A percentile compares a stretch with the other conserved stretches of the same genome.
Evolutionary conservation across 2,888 invertebrate genomes (phyloP).

Genomic region (Coelinius sp.): DNA sequence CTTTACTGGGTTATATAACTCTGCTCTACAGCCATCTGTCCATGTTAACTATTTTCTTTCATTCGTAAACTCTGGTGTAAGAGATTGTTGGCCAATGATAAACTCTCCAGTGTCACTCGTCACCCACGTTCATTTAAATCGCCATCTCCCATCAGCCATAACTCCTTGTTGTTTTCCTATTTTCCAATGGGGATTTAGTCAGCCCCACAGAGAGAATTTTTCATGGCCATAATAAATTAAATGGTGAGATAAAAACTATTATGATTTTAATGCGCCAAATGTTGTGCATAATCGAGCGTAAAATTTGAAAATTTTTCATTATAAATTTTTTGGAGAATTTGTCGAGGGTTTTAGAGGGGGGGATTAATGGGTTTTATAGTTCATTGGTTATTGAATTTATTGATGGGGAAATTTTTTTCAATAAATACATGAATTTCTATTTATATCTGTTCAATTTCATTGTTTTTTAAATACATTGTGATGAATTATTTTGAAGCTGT

Average conservation of each 20-base stretch:
- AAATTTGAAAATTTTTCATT: conserved; percentile 69
- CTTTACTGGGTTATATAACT: conserved; percentile 6
- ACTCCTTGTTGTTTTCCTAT: neutral
- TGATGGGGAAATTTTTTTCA: neutral
- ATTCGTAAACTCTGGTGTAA: conserved; percentile 4
- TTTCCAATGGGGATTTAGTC: neutral
- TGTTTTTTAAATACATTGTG: neutral
- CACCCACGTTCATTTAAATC: conserved; percentile 23
- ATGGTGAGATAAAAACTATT: conserved; percentile 53
- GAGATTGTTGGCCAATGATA: conserved; percentile 34
- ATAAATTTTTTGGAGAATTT: conserved; percentile 31
- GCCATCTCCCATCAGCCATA: conserved; percentile 4
- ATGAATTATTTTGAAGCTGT: neutral
- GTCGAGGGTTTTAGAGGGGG: neutral
- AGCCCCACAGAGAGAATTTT: conserved; percentile 24
- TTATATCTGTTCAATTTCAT: no score
- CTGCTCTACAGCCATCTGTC: conserved; percentile 59
- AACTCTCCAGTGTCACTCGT: conserved; percentile 33
- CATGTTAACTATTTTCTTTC: conserved; percentile 48
- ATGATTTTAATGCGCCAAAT: conserved; percentile 68
- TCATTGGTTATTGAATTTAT: neutral
- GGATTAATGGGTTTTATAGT: neutral
- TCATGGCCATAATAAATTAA: conserved; percentile 14
- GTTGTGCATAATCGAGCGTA: conserved; percentile 68
- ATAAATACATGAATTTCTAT: no score